Percentiles rank a stretch among this genome's conserved stretches.
Evolutionary conservation across 2,888 invertebrate species (phyloP).

Genomic region (Nephrotoma appendiculata): DNA sequence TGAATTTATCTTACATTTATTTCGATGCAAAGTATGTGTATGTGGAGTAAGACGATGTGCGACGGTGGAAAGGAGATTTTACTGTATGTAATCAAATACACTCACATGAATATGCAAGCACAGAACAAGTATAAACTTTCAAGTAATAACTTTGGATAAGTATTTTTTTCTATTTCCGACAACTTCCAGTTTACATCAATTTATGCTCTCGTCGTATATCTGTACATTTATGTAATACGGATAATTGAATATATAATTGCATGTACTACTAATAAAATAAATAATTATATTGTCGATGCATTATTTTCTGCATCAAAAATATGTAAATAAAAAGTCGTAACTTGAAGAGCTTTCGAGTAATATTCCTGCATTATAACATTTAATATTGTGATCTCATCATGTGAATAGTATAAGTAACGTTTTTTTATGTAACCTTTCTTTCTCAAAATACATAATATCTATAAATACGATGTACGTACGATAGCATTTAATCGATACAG

Average conservation of each 20-base stretch:
- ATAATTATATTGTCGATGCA: neutral
- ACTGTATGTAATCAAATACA: neutral
- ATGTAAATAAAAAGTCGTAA: neutral
- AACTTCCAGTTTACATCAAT: neutral
- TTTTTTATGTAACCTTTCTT: neutral
- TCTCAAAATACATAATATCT: neutral
- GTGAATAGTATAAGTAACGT: no score
- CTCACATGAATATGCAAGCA: neutral
- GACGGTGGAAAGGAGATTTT: neutral
- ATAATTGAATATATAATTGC: neutral
- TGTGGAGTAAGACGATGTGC: neutral
- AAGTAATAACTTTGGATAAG: neutral
- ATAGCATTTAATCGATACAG: neutral
- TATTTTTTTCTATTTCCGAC: neutral
- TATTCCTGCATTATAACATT: neutral
- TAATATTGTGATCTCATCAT: neutral
- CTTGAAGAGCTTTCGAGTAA: neutral
- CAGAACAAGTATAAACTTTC: neutral
- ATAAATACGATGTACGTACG: neutral
- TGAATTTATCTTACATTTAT: neutral
- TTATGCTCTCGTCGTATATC: neutral
- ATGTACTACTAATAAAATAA: neutral
- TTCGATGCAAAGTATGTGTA: neutral
- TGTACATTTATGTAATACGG: neutral
- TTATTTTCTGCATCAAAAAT: neutral